Evolutionary conservation across 2,113 vertebrate species (phyloP).

Genomic region (Pungitius pungitius): DNA sequence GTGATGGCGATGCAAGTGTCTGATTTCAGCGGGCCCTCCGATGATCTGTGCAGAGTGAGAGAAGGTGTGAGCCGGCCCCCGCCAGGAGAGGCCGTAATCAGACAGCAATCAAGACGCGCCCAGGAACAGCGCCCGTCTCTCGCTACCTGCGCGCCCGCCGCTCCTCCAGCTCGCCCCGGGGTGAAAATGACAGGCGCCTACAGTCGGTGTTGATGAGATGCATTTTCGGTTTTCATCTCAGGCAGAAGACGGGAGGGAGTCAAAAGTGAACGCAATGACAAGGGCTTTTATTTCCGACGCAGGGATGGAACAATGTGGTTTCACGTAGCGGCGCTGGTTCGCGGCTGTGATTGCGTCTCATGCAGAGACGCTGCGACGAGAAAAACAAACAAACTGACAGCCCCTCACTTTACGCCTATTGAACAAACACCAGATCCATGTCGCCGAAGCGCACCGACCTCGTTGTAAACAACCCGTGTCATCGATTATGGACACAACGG

Average conservation of each 20-base stretch:
- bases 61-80: conserved; percentile 36
- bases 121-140: conserved; percentile 41
- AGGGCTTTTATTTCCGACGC: background rate
- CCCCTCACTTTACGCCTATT: background rate
- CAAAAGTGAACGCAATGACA: background rate
- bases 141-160: conserved; percentile 3
- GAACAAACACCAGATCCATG: conserved; percentile 34
- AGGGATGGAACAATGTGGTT: conserved; percentile 1
- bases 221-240: conserved; percentile 29
- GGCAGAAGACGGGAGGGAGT: background rate
- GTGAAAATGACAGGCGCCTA: conserved; percentile 41
- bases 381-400: conserved; percentile 30
- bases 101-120: conserved; percentile 62
- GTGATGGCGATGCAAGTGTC: too few species aligned
- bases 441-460: conserved; percentile 1
- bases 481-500: conserved; percentile 48
- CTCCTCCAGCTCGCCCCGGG: conserved; percentile 23
- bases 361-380: conserved; percentile 1
- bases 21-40: too few species aligned
- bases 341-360: conserved; percentile 5
- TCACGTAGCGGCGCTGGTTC: conserved; percentile 1
- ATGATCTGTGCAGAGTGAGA: too few species aligned
- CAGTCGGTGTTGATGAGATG: conserved; percentile 26
- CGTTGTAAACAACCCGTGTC: conserved; percentile 50
- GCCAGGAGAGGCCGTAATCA: conserved; percentile 63